Evolutionary conservation across 2,797 vertebrate species (phyloP).

Genomic region (Vipera latastei): DNA sequence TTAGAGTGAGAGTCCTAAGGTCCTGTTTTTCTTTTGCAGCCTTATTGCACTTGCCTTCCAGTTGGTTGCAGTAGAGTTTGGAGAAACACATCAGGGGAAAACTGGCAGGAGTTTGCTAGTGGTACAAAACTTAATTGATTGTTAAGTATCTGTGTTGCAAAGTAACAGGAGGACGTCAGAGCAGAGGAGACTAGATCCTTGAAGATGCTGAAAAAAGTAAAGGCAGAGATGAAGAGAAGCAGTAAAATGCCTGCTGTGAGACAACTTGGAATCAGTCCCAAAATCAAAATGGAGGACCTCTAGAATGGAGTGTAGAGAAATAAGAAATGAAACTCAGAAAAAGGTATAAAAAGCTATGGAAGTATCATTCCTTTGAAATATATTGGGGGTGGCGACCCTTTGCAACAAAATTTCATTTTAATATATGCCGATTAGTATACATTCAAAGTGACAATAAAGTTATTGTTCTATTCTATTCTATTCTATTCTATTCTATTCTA

Average conservation of each 20-base stretch:
- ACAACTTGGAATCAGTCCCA: not conserved
- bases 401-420: too few relatives aligned
- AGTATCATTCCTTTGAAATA: not conserved
- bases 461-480: too few relatives aligned
- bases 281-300: not conserved
- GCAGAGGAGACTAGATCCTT: not conserved
- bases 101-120: not conserved
- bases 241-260: not conserved
- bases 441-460: too few relatives aligned
- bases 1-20: not conserved
- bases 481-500: too few relatives aligned
- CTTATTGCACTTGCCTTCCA: not conserved
- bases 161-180: not conserved
- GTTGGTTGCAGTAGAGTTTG: not conserved
- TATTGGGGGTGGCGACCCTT: too few relatives aligned
- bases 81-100: not conserved
- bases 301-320: not conserved
- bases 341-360: not conserved
- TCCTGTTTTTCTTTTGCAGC: not conserved
- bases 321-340: not conserved
- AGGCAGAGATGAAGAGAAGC: not conserved
- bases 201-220: not conserved
- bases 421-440: too few relatives aligned
- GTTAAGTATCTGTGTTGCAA: not conserved
- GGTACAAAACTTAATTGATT: not conserved